Evolutionary conservation across 2,797 vertebrate species (phyloP).

Genomic region (Setipinna tenuifilis): DNA sequence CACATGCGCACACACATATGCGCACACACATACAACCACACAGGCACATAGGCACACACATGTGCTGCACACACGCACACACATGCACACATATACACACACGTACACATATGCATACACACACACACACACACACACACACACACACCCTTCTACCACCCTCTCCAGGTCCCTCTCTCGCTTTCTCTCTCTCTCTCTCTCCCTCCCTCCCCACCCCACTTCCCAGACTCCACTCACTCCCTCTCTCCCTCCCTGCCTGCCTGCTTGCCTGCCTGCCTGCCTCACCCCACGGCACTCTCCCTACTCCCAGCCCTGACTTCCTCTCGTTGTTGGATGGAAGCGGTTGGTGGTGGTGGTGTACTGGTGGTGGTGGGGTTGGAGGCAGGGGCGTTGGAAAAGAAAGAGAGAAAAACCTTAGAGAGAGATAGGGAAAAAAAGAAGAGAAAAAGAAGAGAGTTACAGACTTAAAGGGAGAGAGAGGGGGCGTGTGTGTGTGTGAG

Average conservation of each 20-base stretch:
- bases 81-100: neutral
- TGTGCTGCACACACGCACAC: too few species aligned
- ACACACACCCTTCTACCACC: neutral
- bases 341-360: too few species aligned
- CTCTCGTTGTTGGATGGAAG: neutral
- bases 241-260: neutral
- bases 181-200: too few species aligned
- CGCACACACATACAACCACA: too few species aligned
- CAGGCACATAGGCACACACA: too few species aligned
- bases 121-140: slow-evolving; percentile 6
- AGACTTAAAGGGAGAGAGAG: too few species aligned
- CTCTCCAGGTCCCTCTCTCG: too few species aligned
- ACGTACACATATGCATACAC: slow-evolving; percentile 1
- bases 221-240: neutral
- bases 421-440: too few species aligned
- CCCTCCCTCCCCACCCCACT: neutral
- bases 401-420: too few species aligned
- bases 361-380: neutral
- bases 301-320: neutral
- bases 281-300: neutral
- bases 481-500: too few species aligned
- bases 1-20: neutral
- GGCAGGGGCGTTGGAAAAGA: neutral
- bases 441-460: too few species aligned
- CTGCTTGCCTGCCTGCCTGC: neutral